Base-by-base conservation (phyloP, 2,888 invertebrate genomes). In the Trachelus stipa region DNA sequence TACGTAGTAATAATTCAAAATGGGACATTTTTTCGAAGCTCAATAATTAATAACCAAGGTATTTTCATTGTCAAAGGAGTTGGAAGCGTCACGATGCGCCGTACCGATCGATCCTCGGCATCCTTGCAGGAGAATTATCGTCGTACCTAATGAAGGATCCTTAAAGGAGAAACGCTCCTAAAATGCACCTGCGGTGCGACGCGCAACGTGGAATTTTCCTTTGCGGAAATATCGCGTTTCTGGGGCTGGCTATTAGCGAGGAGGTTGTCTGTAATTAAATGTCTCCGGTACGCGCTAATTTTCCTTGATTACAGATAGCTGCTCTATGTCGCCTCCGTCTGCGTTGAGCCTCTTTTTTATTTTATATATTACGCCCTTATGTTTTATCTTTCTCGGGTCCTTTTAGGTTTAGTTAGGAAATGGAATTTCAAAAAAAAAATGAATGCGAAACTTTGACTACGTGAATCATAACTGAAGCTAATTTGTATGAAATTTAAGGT, bases 221-320 rank as follows among this genome's bases (percentile, higher is more conserved):
- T 56, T 56, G 9, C 40, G 40, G 23, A 56, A 56, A 56, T 56
- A 56, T 56, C 40, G 40, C 40, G 40, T 56, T 56, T 23, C 40
- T 56, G 40, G 40, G 40, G 15, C 40, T 56, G 23, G 40, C 40
- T 23, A 68, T 71, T 56, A 56, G 40, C 40, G 9, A 56, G 9
- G 23, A 56, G 40, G 40, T 82, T 80, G 82, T 80, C 88, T 91
- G 90, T 91, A 88, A 91, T 91, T 90, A 90, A 88, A 87, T 81
- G 80, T 83, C 82, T 80, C 77, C 80, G 76, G 85, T 80, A 81
- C 86, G 85, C 84, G 86, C 87, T 91, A 91, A 91, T 90, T 91
- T 91, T 89, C 90, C 89, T 90, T 91, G 91, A 91, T 91, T 88
- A 90, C 90, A 90, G 90, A 87, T 56, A 56, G 40, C 40, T 56